A percentile compares a stretch with the other conserved stretches of the same genome.
Evolutionary conservation across 2,888 invertebrate species (phyloP).

Genomic region (Punctoribates punctum): DNA sequence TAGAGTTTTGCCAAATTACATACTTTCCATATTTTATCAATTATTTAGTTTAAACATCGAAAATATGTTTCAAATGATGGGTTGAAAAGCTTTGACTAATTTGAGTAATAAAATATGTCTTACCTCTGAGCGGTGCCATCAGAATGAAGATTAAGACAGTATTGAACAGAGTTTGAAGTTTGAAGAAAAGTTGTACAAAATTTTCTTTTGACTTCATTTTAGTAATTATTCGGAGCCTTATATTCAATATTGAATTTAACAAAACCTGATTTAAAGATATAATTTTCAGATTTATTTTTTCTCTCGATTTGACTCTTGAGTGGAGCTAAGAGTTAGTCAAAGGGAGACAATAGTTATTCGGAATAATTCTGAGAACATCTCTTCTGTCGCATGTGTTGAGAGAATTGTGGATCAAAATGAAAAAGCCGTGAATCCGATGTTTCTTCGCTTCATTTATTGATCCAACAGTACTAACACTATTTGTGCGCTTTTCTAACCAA

Average conservation of each 20-base stretch:
- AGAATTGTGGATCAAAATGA: constrained; percentile 10
- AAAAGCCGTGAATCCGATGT: constrained; percentile 21
- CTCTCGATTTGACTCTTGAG: neutral
- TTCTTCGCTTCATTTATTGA: constrained; percentile 26
- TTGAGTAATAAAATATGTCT: neutral
- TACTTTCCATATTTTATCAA: no score
- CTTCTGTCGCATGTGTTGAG: constrained; percentile 15
- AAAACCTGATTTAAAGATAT: neutral
- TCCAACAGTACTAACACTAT: constrained; percentile 27
- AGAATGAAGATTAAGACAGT: no score
- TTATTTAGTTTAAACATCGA: no score
- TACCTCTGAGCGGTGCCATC: neutral
- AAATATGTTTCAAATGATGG: no score
- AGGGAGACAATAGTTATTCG: neutral
- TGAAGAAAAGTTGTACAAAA: no score
- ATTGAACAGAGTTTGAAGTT: no score
- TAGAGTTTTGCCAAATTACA: no score
- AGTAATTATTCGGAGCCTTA: no score
- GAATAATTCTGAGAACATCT: neutral
- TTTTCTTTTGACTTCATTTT: no score
- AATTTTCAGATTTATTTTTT: constrained; percentile 8
- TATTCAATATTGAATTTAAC: neutral
- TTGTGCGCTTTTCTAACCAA: constrained; percentile 19
- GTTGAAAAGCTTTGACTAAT: neutral
- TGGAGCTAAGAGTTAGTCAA: neutral